phyloP scores from a whole-genome alignment of 2,113 vertebrate species.

The Daboia siamensis region DNA sequence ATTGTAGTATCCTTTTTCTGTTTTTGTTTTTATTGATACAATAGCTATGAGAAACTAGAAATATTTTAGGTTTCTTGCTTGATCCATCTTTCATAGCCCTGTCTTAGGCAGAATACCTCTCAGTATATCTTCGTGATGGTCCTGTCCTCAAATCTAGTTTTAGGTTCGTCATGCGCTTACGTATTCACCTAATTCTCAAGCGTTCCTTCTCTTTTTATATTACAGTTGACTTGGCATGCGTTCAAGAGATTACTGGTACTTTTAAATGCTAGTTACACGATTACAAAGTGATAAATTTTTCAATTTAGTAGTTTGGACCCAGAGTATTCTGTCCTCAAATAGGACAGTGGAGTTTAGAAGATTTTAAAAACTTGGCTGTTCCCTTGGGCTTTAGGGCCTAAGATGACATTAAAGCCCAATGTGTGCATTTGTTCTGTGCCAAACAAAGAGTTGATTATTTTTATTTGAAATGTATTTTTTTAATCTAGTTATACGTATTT shows the following conservation, averaged over 20 bases:
- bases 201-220: not conserved
- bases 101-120: not conserved
- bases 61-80: not conserved
- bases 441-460: not conserved
- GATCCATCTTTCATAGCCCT: not conserved
- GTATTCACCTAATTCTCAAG: not conserved
- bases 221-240: not conserved
- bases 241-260: not conserved
- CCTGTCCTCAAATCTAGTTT: not conserved
- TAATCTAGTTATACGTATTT: not conserved
- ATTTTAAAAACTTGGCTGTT: not conserved
- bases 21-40: not conserved
- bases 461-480: not conserved
- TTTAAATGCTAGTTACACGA: not conserved
- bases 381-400: not conserved
- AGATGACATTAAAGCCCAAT: not conserved
- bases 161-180: not conserved
- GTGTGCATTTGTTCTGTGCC: not conserved
- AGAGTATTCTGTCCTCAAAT: not conserved
- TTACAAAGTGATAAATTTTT: not conserved
- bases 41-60: not conserved
- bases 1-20: not conserved
- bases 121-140: not conserved
- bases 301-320: not conserved
- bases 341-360: not conserved